A percentile compares a stretch with the other conserved stretches of the same genome.
Conservation (phyloP, 2,888 invertebrate genomes). For the Hirtodrosophila cameraria region DNA sequence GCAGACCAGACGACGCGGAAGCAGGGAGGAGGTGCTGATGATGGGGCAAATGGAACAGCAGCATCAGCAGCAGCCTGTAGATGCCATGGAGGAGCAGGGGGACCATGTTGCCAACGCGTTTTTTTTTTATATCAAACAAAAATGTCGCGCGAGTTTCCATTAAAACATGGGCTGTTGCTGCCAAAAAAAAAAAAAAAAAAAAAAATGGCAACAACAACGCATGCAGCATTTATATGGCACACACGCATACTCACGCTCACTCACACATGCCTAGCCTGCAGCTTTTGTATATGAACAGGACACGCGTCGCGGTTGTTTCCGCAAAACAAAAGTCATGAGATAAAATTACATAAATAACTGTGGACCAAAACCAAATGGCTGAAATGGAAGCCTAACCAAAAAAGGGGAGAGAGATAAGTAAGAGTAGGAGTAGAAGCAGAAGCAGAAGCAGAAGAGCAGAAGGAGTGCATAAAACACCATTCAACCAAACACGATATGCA, state of each 20-base stretch:
- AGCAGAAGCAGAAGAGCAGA: not conserved
- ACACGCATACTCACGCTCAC: constrained; percentile 14
- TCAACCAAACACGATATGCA: constrained; percentile 13
- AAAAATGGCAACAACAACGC: constrained; percentile 29
- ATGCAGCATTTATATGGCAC: constrained; percentile 42
- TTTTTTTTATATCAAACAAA: constrained; percentile 56
- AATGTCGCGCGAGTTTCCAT: constrained; percentile 69
- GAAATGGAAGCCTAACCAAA: not conserved
- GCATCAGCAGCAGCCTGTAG: constrained; percentile 2
- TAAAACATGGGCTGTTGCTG: constrained; percentile 62
- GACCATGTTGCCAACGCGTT: constrained; percentile 21
- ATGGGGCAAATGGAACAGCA: constrained; percentile 14
- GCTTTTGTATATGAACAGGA: constrained; percentile 53
- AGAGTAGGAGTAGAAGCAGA: not conserved
- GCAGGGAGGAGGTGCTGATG: too few species aligned
- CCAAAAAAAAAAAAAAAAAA: constrained; percentile 27
- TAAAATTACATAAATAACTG: constrained; percentile 80
- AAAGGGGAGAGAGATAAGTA: constrained; percentile 1
- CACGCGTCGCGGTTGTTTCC: constrained; percentile 66
- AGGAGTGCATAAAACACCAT: not conserved
- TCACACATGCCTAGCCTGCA: constrained; percentile 16
- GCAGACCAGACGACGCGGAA: not conserved
- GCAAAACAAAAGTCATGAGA: constrained; percentile 75
- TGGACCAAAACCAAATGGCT: constrained; percentile 6
- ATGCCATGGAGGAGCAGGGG: too few species aligned